These are phyloP conservation scores for Anthopleura sola DNA, from an alignment of 64 coral and sea anemone genomes.

Conservation along the genomic window DNA sequence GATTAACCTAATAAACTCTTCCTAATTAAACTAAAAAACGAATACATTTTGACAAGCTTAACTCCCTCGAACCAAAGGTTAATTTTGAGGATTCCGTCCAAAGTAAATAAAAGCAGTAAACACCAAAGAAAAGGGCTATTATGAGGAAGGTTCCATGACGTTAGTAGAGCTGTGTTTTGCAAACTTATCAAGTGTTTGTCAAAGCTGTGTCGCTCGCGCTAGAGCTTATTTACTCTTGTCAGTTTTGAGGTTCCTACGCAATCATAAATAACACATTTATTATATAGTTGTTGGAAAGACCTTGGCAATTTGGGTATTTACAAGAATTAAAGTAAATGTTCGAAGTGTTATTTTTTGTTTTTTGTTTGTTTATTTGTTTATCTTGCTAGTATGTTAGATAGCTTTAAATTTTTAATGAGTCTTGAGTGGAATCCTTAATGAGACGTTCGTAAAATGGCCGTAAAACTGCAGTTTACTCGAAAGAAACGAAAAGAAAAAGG, in stretches of 20 bases:
- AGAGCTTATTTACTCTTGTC: background rate
- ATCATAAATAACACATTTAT: background rate
- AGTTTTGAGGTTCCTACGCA: background rate
- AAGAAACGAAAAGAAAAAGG: too few relatives aligned
- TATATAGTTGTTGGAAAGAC: too few relatives aligned
- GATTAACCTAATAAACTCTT: background rate
- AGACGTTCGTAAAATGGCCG: too few relatives aligned
- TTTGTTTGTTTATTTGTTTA: too few relatives aligned
- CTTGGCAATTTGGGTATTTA: too few relatives aligned
- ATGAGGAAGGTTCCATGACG: background rate
- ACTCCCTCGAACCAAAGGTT: slow-evolving; percentile 1
- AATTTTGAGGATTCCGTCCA: background rate
- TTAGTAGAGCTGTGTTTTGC: background rate
- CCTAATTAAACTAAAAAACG: background rate
- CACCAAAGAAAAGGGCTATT: background rate
- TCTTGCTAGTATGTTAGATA: too few relatives aligned
- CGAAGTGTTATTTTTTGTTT: too few relatives aligned
- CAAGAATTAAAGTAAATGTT: too few relatives aligned
- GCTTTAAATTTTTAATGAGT: too few relatives aligned
- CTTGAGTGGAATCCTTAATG: too few relatives aligned
- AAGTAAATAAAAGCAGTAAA: background rate
- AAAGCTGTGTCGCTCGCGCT: background rate
- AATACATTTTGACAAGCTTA: background rate
- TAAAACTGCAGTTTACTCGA: too few relatives aligned
- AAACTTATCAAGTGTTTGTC: background rate